These are phyloP conservation scores for Cinclus mexicanus DNA, from an alignment of 2,113 vertebrate genomes.

Conservation along the genomic window DNA sequence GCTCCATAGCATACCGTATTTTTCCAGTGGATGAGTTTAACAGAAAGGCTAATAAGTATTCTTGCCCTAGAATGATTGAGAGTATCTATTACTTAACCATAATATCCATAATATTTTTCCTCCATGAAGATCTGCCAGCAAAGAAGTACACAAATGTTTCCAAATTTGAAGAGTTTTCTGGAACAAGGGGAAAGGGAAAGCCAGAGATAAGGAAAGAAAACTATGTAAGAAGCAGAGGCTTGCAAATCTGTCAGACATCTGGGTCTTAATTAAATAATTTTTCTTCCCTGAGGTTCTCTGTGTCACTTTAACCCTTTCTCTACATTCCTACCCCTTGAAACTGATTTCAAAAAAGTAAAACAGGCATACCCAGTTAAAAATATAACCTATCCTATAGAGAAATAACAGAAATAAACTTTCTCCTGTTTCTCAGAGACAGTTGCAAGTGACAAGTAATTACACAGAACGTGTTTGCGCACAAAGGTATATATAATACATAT, in stretches of 20 bases:
- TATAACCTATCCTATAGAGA: not conserved
- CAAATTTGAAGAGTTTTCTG: constrained; percentile 25
- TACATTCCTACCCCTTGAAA: not conserved
- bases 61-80: not conserved
- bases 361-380: not conserved
- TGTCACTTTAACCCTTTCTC: not conserved
- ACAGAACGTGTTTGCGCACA: not conserved
- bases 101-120: not conserved
- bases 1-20: not conserved
- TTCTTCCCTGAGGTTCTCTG: constrained; percentile 3
- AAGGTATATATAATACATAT: not conserved
- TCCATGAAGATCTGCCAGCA: not conserved
- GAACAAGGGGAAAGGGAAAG: constrained; percentile 28
- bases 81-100: not conserved
- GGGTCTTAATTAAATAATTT: constrained; percentile 41
- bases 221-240: constrained; percentile 32
- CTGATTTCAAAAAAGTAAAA: not conserved
- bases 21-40: not conserved
- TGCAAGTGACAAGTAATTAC: not conserved
- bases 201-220: constrained; percentile 52
- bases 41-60: constrained; percentile 2
- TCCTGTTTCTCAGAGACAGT: not conserved
- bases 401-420: not conserved
- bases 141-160: not conserved
- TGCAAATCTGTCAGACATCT: constrained; percentile 56